Percentiles rank a stretch among this genome's conserved stretches.
phyloP scores from a whole-genome alignment of 1,140 invertebrate genomes.

The Rhynchophorus ferrugineus region DNA sequence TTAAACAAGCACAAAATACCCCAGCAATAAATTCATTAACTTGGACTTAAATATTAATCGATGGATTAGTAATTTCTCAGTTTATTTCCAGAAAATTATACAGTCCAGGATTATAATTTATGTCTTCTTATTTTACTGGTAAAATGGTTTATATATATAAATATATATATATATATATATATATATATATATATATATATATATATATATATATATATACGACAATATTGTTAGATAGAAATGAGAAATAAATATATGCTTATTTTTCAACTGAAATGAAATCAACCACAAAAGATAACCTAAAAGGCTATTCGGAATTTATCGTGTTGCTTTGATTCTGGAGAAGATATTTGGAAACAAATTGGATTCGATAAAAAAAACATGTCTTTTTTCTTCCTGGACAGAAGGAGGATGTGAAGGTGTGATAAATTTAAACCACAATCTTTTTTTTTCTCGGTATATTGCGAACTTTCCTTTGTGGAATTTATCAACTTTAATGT shows the following conservation, averaged over 20 bases:
- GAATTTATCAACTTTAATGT: no score
- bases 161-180: no score
- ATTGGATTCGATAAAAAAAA: background rate
- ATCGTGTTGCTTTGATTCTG: background rate
- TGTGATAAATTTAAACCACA: no score
- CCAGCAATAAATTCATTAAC: background rate
- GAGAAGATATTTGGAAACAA: background rate
- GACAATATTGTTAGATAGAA: no score
- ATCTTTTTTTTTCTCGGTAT: no score
- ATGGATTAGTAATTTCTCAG: background rate
- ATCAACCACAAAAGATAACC: background rate
- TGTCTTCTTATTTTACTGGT: no score
- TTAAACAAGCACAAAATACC: background rate
- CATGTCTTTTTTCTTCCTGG: background rate
- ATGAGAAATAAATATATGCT: no score
- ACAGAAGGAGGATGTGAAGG: background rate
- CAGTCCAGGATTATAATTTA: background rate
- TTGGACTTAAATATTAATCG: background rate
- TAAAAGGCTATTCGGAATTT: background rate
- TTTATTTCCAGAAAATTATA: background rate
- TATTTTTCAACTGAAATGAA: background rate
- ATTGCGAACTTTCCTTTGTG: no score
- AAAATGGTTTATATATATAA: no score
- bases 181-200: no score
- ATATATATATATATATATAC: no score